Evolutionary conservation across 1,140 invertebrate genomes (phyloP).

Genomic region (Ips nitidus): DNA sequence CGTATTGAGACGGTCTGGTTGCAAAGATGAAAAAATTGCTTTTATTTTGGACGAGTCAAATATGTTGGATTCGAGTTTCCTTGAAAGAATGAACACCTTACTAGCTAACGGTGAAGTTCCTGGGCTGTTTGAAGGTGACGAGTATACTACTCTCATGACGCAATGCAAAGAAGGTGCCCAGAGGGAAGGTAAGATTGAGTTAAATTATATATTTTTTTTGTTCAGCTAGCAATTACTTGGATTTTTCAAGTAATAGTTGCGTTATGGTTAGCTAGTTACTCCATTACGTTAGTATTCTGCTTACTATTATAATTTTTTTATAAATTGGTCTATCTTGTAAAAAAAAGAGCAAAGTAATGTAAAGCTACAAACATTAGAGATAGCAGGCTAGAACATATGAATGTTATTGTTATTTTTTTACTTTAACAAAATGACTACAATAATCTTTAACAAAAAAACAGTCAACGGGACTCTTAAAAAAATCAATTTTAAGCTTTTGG

Average conservation of each 20-base stretch:
- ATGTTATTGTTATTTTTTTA: too few relatives aligned
- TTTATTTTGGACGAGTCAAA: conserved; percentile 99
- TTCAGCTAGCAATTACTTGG: neutral
- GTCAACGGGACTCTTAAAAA: conserved; percentile 47
- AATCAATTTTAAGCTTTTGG: too few relatives aligned
- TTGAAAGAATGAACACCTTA: conserved; percentile 99
- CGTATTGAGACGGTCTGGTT: conserved; percentile 91
- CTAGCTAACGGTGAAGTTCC: conserved; percentile 99
- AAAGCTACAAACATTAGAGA: too few relatives aligned
- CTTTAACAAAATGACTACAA: too few relatives aligned
- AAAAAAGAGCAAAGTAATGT: too few relatives aligned
- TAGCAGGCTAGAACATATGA: too few relatives aligned
- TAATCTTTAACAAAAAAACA: too few relatives aligned
- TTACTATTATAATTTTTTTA: too few relatives aligned
- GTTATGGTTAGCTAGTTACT: too few relatives aligned
- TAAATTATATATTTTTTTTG: conserved; percentile 10
- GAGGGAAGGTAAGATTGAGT: conserved; percentile 67
- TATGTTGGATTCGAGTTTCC: conserved; percentile 96
- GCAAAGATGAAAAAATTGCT: conserved; percentile 98
- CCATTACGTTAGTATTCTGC: too few relatives aligned
- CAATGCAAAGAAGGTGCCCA: conserved; percentile 99
- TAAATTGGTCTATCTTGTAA: too few relatives aligned
- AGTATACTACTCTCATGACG: conserved; percentile 98
- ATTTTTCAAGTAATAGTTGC: too few relatives aligned
- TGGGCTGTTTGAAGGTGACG: conserved; percentile 90